Conservation (phyloP, 2,797 vertebrate species). For the Neostethus bicornis region DNA sequence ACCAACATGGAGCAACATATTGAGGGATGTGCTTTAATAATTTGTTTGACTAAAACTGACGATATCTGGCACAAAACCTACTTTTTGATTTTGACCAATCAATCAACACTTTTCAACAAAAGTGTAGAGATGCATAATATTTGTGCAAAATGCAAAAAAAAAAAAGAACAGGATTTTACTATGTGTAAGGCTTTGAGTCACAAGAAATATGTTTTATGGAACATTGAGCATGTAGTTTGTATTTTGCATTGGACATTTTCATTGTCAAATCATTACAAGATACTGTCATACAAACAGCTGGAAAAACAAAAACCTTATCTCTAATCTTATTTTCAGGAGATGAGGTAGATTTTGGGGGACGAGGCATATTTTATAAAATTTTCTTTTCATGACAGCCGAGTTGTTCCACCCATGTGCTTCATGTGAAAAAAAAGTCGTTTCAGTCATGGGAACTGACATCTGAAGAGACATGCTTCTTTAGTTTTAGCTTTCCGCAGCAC, state of each 20-base stretch:
- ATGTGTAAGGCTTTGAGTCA: conserved; percentile 20
- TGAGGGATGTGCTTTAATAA: conserved; percentile 23
- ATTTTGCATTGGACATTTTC: conserved; percentile 6
- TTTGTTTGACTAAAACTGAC: conserved; percentile 16
- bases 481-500: conserved; percentile 69
- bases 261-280: conserved; percentile 15
- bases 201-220: not conserved
- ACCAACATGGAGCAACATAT: conserved; percentile 10
- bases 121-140: conserved; percentile 38
- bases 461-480: conserved; percentile 65
- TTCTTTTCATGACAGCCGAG: conserved; percentile 31
- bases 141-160: conserved; percentile 24
- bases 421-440: conserved; percentile 14
- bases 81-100: not conserved
- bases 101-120: conserved; percentile 25
- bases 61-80: conserved; percentile 1
- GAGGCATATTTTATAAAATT: conserved; percentile 47
- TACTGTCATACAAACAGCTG: conserved; percentile 6
- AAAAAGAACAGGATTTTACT: no score
- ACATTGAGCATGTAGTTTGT: conserved; percentile 4
- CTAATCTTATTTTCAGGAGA: no score
- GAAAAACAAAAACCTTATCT: conserved; percentile 28
- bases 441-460: conserved; percentile 58
- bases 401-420: conserved; percentile 37
- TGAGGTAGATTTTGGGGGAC: conserved; percentile 40